Percentiles rank a stretch among this genome's conserved stretches.
phyloP scores from a whole-genome alignment of 2,888 invertebrate genomes.

The Lathronympha strigana region DNA sequence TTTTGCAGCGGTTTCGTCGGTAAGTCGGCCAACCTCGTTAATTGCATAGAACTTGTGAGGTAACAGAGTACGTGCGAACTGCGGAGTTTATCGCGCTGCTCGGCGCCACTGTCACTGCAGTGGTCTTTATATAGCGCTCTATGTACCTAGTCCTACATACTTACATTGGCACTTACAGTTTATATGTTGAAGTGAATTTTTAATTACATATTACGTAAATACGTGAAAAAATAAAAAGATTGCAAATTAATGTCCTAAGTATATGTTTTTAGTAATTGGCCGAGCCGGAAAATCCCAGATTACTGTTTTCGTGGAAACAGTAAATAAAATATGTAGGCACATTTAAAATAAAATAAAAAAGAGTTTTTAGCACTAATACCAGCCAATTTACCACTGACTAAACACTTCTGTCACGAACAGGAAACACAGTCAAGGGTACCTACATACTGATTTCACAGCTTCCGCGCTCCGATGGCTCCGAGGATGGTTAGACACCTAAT shows the following conservation, averaged over 20 bases:
- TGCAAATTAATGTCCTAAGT: neutral
- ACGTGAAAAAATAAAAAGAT: neutral
- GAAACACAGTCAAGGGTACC: conserved; percentile 35
- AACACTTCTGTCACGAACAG: conserved; percentile 39
- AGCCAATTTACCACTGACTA: conserved; percentile 33
- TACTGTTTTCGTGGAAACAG: neutral
- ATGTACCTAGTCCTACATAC: neutral
- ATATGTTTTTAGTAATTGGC: neutral
- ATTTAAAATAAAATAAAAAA: conserved; percentile 2
- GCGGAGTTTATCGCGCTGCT: conserved; percentile 32
- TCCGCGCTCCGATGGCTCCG: conserved; percentile 29
- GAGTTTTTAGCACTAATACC: neutral
- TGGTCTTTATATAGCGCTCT: neutral
- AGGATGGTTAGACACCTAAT: conserved; percentile 35
- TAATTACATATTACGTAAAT: neutral
- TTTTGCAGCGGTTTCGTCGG: conserved; percentile 42
- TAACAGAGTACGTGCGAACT: conserved; percentile 62
- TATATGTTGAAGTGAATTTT: neutral
- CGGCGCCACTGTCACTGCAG: neutral
- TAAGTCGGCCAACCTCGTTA: conserved; percentile 55
- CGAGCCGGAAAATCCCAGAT: neutral
- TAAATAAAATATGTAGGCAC: neutral
- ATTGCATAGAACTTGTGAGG: conserved; percentile 62
- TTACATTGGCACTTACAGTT: no score
- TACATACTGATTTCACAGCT: conserved; percentile 36